Evolutionary conservation across 1,140 invertebrate species (phyloP), one percentile per base, ranked within the genome.

Genomic region (Drosophila pectinifera): DNA sequence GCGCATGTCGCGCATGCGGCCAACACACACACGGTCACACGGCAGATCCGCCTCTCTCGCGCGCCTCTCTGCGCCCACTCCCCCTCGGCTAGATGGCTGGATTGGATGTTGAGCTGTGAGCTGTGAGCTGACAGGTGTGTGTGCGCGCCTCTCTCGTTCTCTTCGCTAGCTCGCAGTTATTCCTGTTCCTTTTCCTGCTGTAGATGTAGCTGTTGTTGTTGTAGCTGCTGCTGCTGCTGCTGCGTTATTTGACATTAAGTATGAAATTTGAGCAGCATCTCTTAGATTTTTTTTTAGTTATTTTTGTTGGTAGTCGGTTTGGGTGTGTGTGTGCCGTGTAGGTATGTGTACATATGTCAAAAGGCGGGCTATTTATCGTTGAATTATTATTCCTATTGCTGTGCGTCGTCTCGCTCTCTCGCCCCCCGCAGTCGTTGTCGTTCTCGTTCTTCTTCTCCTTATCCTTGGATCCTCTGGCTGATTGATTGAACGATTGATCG

Each of bases 1-100:
- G 72, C 67, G 76, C 75, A 80, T 89, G 76, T 65, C 80, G 79
- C 83, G 72, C 83, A 76, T 79, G 83, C 83, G 84, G 75, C 56
- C 73, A 77, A 68, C 72, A 84, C 81, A 84, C 81, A 77, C 64
- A 77, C 68, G 38, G 34, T 39, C 13, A 64, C 38, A 68, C 20
- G 24, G 34, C 20, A 48, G 64, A 63, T 68, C 64, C 42, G 22
- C 58, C 34, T 26, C 53, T 18, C 42, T 59, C 24, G 10, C 31
- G 41, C 41, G 20, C 14, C 22, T 55, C 22, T 39, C 34, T n/a
- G 20, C 38, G 53, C 38, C 14, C 49, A 53, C 49, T 39, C 53
- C 59, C 54, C 26, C 55, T 48, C 26, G 41, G 10, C 36, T 28
- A 13, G 55, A 22, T 57, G 48, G 48, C 22, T 58, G 53, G 58